Evolutionary conservation across 2,888 invertebrate genomes (phyloP).

Genomic region (Spilarctia lutea): DNA sequence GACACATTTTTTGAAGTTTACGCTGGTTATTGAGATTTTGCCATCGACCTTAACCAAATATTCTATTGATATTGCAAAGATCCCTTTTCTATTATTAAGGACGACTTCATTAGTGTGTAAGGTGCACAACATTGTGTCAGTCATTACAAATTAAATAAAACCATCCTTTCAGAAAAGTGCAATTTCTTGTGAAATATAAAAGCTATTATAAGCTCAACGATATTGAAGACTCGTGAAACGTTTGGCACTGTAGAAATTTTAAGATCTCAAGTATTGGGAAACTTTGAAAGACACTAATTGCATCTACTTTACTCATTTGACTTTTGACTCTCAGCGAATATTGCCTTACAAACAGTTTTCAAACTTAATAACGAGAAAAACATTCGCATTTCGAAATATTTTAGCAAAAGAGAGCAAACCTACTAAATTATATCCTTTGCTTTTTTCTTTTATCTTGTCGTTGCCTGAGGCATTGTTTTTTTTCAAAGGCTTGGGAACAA

Average conservation of each 20-base stretch:
- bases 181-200: not conserved
- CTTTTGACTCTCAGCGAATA: conserved; percentile 49
- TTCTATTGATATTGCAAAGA: not conserved
- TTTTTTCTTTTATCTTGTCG: conserved; percentile 8
- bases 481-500: conserved; percentile 20
- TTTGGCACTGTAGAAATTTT: conserved; percentile 23
- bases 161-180: not conserved
- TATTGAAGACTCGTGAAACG: not conserved
- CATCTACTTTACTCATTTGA: conserved; percentile 49
- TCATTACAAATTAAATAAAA: not conserved
- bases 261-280: conserved; percentile 26
- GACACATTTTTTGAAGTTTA: too few species aligned
- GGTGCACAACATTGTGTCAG: not conserved
- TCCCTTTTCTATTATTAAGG: too few species aligned
- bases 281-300: conserved; percentile 54
- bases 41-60: too few species aligned
- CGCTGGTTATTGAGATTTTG: too few species aligned
- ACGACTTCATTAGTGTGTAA: not conserved
- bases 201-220: not conserved
- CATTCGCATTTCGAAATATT: conserved; percentile 20
- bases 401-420: conserved; percentile 9
- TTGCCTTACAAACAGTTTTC: conserved; percentile 47
- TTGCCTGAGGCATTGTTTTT: conserved; percentile 21
- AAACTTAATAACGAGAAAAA: conserved; percentile 45
- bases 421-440: conserved; percentile 4